A percentile compares a stretch with the other conserved stretches of the same genome.
These are phyloP conservation scores for Anastatus disparis DNA, from an alignment of 1,140 invertebrate species.

Conservation along the genomic window DNA sequence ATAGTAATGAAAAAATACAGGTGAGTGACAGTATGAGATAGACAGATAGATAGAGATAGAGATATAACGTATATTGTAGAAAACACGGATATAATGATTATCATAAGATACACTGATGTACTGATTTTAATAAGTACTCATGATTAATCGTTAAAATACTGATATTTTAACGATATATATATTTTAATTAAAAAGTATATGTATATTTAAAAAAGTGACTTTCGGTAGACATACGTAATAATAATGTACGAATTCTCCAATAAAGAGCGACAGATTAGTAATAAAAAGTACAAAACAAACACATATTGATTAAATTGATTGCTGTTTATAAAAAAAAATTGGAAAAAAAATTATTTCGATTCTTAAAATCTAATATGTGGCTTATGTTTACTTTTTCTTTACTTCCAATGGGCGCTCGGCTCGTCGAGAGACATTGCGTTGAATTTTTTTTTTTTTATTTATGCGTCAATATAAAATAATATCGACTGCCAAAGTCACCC, in stretches of 20 bases:
- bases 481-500: background rate
- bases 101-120: constrained; percentile 39
- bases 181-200: too few species aligned
- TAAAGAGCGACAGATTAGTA: constrained; percentile 8
- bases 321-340: too few species aligned
- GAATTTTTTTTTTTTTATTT: background rate
- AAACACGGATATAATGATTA: constrained; percentile 35
- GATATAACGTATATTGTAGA: constrained; percentile 26
- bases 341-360: too few species aligned
- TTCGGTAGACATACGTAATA: background rate
- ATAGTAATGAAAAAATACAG: constrained; percentile 28
- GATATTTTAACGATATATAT: background rate
- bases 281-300: background rate
- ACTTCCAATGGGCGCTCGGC: background rate
- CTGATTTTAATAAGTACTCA: constrained; percentile 23
- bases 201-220: too few species aligned
- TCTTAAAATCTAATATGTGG: too few species aligned
- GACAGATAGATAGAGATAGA: constrained; percentile 37
- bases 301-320: background rate
- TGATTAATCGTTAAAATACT: background rate
- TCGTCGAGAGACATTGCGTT: constrained; percentile 44
- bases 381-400: too few species aligned
- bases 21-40: constrained; percentile 30
- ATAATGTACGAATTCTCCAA: background rate
- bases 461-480: too few species aligned